Percentiles rank a stretch among this genome's conserved stretches.
phyloP scores from a whole-genome alignment of 1,140 invertebrate genomes.

The Drosophila pandora region DNA sequence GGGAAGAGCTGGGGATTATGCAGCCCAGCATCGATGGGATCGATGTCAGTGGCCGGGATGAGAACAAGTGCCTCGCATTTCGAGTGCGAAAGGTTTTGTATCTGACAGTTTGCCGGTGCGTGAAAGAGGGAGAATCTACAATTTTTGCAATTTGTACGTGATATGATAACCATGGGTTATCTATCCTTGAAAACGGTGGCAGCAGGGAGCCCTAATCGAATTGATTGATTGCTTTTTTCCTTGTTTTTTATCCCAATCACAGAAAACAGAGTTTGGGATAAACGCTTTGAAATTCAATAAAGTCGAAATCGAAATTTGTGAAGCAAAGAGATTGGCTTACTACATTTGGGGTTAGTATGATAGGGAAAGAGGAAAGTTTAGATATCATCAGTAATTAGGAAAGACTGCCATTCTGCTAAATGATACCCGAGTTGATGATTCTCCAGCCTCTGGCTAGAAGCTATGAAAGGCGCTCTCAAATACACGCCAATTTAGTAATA shows the following conservation, averaged over 20 bases:
- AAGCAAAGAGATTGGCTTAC: background rate
- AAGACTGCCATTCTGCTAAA: background rate
- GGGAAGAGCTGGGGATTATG: conserved; percentile 29
- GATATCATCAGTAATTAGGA: background rate
- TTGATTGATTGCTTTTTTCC: conserved; percentile 39
- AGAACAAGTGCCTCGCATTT: conserved; percentile 53
- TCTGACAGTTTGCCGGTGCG: conserved; percentile 45
- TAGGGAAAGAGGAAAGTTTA: background rate
- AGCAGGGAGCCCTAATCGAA: conserved; percentile 20
- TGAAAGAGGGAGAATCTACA: conserved; percentile 18
- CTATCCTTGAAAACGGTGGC: conserved; percentile 23
- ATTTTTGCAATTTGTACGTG: conserved; percentile 66
- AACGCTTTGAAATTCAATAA: conserved; percentile 39
- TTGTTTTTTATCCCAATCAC: conserved; percentile 6
- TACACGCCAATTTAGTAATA: conserved; percentile 17
- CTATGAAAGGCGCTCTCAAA: background rate
- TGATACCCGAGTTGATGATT: background rate
- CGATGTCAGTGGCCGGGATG: conserved; percentile 59
- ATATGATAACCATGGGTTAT: conserved; percentile 51
- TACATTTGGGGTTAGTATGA: too few species aligned
- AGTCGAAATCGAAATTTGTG: conserved; percentile 10
- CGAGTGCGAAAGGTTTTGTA: conserved; percentile 38
- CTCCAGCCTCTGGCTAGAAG: background rate
- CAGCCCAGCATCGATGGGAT: conserved; percentile 64
- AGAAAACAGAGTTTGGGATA: conserved; percentile 13